Base-by-base conservation (phyloP, 2,888 invertebrate genomes). In the Apomyelois bistriatella region DNA sequence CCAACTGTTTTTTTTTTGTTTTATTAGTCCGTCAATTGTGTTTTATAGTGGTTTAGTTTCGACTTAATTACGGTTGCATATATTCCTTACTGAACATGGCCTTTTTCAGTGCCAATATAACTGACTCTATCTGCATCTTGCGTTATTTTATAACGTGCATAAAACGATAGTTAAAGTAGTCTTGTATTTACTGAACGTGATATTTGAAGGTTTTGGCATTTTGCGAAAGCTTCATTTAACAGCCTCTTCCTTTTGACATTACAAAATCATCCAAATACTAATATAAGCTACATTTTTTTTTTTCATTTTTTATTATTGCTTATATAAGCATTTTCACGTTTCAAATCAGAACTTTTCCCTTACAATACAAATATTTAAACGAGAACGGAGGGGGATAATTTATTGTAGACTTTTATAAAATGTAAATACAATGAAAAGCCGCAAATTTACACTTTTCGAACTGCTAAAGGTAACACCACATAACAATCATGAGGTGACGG, bases 391-490 rank as follows among this genome's bases (percentile, higher is more conserved):
- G 68, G n/a, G 67, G 70, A 77, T 69, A 72, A 59, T 64, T 64
- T 64, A 66, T 68, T 77, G 70, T 72, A 74, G 72, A 72, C 64
- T 69, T 66, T 72, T 70, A 66, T 65, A 75, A 73, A 74, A 69
- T 70, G 66, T 73, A 65, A 71, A 70, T 68, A 74, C 70, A 48
- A 57, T 69, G 67, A 70, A 71, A 74, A 74, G 67, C 70, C 59
- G 60, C 66, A 37, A 36, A 40, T 64, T 55, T 58, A 66, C 60
- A 65, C 59, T 67, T 69, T 73, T 64, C 61, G 72, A 77, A 81
- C 77, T 78, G 78, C 77, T 78, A 76, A 71, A 77, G 78, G 74
- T 72, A 71, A 79, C 68, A 76, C 72, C 72, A 71, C 66, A 60
- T 53, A 62, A 61, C 70, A 71, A 65, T 22, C 61, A 59, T 63